A percentile compares a stretch with the other conserved stretches of the same genome.
Conservation (phyloP, 1,140 invertebrate genomes). For the Chlorops oryzae region DNA sequence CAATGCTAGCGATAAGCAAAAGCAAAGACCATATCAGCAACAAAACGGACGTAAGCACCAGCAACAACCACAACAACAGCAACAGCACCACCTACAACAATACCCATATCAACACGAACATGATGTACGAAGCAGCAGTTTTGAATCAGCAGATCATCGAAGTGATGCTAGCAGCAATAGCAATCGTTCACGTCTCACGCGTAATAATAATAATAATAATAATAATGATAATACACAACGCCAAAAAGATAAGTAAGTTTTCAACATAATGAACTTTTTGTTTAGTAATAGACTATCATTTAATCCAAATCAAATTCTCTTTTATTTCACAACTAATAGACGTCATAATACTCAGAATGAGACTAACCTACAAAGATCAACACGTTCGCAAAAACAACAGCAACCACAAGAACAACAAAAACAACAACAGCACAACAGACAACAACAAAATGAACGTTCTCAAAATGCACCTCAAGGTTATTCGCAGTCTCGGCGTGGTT, state of each 20-base stretch:
- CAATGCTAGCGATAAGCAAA: conserved; percentile 12
- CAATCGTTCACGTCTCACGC: too few species aligned
- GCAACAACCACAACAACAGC: conserved; percentile 10
- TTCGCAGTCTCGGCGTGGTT: too few species aligned
- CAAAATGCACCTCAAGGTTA: conserved; percentile 41
- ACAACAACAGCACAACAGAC: conserved; percentile 16
- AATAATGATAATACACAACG: too few species aligned
- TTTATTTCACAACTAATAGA: too few species aligned
- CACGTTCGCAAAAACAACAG: conserved; percentile 27
- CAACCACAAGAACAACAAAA: conserved; percentile 24
- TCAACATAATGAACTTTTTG: too few species aligned
- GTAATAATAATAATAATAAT: conserved; percentile 29
- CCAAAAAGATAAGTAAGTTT: too few species aligned
- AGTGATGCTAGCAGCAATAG: conserved; percentile 23
- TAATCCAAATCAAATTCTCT: too few species aligned
- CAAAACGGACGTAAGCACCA: conserved; percentile 3
- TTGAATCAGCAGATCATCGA: too few species aligned
- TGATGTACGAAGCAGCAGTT: conserved; percentile 8
- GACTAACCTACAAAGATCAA: too few species aligned
- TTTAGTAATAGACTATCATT: too few species aligned
- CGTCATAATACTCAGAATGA: too few species aligned
- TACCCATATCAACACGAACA: conserved; percentile 12
- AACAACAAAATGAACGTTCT: conserved; percentile 28
- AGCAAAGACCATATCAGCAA: conserved; percentile 1
- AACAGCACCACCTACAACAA: conserved; percentile 10